Conservation (phyloP, 1,140 invertebrate genomes). For the Phthorimaea operculella region DNA sequence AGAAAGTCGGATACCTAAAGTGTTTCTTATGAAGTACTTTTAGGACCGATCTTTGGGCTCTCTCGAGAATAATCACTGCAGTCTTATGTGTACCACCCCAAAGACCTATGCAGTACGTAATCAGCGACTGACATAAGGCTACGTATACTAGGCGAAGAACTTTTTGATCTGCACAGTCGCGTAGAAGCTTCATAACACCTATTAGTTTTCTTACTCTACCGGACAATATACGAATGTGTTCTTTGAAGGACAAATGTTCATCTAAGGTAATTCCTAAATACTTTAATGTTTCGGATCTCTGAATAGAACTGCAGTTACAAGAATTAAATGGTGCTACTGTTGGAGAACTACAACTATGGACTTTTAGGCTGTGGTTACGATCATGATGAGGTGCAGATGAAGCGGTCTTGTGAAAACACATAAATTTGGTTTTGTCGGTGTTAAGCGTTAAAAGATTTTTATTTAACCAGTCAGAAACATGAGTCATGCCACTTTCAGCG, state of each 20-base stretch:
- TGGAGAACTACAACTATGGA: not conserved
- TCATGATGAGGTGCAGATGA: not conserved
- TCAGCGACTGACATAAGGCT: not conserved
- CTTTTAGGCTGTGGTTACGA: not conserved
- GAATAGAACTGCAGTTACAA: not conserved
- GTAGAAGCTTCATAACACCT: not conserved
- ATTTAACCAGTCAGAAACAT: not conserved
- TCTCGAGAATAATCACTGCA: not conserved
- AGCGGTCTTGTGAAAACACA: not conserved
- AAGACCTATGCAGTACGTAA: not conserved
- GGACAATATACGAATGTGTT: not conserved
- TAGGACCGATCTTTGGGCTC: not conserved
- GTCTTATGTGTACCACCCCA: not conserved
- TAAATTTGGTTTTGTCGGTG: not conserved
- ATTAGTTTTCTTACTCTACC: not conserved
- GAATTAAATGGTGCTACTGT: not conserved
- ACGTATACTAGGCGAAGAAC: not conserved
- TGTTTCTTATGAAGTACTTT: not conserved
- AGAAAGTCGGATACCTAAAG: not conserved
- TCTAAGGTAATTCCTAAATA: not conserved
- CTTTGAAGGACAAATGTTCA: not conserved
- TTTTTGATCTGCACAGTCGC: not conserved
- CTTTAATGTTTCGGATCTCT: not conserved
- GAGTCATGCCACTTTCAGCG: not conserved
- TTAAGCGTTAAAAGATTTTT: slow-evolving; percentile 1